phyloP scores from a whole-genome alignment of 1,140 invertebrate species.

The Ladona fulva region DNA sequence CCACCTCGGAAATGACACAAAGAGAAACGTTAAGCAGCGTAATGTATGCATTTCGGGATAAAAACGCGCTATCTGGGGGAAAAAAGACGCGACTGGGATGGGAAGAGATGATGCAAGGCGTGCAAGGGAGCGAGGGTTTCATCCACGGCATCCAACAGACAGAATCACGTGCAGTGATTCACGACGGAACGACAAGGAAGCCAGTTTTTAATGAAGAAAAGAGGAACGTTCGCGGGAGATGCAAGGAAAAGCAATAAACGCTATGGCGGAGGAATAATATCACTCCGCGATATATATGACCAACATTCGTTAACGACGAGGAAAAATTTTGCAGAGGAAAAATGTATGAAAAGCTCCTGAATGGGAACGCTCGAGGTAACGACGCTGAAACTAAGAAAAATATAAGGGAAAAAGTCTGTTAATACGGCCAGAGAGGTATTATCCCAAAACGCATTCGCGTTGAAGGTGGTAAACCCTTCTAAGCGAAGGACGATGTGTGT shows the following conservation, averaged over 20 bases:
- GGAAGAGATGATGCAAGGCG: not conserved
- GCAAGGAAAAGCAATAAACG: not conserved
- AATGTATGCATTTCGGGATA: not conserved
- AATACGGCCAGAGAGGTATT: no score
- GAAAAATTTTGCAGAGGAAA: not conserved
- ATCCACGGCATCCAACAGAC: not conserved
- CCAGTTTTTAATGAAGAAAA: not conserved
- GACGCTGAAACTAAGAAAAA: no score
- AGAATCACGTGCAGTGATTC: not conserved
- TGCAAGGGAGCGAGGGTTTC: not conserved
- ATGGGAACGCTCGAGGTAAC: no score
- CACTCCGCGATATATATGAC: not conserved
- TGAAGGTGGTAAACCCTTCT: no score
- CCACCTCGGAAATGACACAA: not conserved
- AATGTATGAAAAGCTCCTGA: not conserved
- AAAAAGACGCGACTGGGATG: not conserved
- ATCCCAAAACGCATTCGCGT: no score
- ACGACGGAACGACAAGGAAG: not conserved
- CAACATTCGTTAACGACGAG: not conserved
- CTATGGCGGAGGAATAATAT: not conserved
- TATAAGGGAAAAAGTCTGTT: no score
- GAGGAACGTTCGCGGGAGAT: not conserved
- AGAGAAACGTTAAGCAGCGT: not conserved
- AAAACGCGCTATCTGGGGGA: not conserved
- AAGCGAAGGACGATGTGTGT: no score